Evolutionary conservation across 1,140 invertebrate species (phyloP), one percentile per base, ranked within the genome.

Genomic region (Philopotamus ludificatus): DNA sequence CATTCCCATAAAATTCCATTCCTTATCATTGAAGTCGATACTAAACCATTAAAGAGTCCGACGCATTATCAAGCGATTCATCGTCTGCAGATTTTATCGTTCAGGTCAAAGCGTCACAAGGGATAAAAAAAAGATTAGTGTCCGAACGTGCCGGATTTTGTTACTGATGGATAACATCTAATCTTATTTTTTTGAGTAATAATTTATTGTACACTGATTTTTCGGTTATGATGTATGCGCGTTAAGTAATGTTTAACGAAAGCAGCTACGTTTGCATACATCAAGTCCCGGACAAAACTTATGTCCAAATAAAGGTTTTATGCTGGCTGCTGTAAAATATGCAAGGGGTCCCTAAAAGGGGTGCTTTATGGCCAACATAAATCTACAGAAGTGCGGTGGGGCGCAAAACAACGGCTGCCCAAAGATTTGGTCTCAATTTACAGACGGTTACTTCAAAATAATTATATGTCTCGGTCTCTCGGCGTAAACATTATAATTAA

Each of bases 341-440:
- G 57, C 57, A 60, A 47, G 57, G 41, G 57, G 42, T 60, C 44
- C 57, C 57, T 47, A 60, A 60, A 60, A 60, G 57, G 57, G 44
- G 42, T 39, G 42, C 42, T 60, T 60, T 60, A 60, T 60, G 57
- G 23, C 57, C 57, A 16, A 25, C 57, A 44, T 60, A 60, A 60
- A 60, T 60, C 57, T 60, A 39, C 15, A 8, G 21, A 15, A 7
- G 57, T 57, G 53, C 28, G 53, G 53, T 57, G 20, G 53, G 53
- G 53, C 34, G 57, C 57, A 12, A 60, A 60, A 57, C 54, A 60
- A 60, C 57, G 21, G 22, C 42, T 15, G 42, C 41, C 44, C 18
- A 20, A 60, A 47, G 57, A 60, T 60, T 60, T 47, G 21, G 57
- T 60, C 57, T 60, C 57, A 44, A 60, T 60, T 60, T 60, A 60